Evolutionary conservation across 2,797 vertebrate species (phyloP).

Genomic region (Allobates femoralis): DNA sequence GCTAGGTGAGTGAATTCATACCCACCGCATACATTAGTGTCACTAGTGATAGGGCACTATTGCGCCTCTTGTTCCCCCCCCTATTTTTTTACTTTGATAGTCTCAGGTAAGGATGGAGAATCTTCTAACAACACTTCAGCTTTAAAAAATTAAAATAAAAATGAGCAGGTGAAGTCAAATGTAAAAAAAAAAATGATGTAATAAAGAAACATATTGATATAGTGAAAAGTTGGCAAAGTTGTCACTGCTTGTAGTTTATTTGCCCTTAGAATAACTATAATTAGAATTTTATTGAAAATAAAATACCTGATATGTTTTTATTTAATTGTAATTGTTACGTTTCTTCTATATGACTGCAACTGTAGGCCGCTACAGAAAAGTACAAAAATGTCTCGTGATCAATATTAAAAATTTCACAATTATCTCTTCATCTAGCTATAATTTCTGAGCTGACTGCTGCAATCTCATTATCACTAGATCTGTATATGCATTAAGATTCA

Average conservation of each 20-base stretch:
- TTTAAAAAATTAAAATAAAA: background rate
- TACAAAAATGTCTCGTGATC: background rate
- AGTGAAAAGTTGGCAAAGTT: background rate
- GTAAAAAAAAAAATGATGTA: background rate
- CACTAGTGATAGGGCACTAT: too few species aligned
- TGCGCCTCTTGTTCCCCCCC: too few species aligned
- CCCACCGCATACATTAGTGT: too few species aligned
- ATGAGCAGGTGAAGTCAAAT: background rate
- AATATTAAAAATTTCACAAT: background rate
- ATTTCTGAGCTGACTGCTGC: background rate
- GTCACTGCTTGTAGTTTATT: background rate
- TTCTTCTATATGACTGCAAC: background rate
- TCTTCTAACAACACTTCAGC: background rate
- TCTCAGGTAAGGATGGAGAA: background rate
- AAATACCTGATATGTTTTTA: background rate
- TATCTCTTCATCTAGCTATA: background rate
- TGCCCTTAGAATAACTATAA: background rate
- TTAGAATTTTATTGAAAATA: background rate
- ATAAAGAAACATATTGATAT: background rate
- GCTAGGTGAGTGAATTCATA: too few species aligned
- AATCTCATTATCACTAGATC: constrained; percentile 19
- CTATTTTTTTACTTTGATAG: too few species aligned
- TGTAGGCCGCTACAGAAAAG: background rate
- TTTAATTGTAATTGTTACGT: background rate
- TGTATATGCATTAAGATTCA: constrained; percentile 27